A percentile compares a stretch with the other conserved stretches of the same genome.
Evolutionary conservation across 1,140 invertebrate genomes (phyloP).

Genomic region (Leptoteleia sp.): DNA sequence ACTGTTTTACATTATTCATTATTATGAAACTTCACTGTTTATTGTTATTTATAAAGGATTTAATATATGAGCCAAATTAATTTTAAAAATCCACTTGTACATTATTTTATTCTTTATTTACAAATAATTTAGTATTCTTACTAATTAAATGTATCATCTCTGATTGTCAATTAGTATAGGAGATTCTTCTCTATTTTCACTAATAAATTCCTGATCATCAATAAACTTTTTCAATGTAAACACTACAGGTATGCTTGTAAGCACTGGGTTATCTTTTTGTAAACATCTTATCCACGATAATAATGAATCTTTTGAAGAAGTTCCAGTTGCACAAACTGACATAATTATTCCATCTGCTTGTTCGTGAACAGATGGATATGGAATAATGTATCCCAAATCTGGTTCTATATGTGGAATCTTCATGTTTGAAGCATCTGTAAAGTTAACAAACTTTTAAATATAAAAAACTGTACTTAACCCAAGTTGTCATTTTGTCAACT

Average conservation of each 20-base stretch:
- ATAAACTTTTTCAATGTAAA: constrained; percentile 83
- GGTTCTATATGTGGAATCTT: constrained; percentile 82
- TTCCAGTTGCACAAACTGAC: constrained; percentile 92
- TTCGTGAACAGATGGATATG: constrained; percentile 89
- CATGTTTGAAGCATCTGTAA: constrained; percentile 86
- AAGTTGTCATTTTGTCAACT: no score
- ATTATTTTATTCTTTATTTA: no score
- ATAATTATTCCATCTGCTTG: constrained; percentile 96
- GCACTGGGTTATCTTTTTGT: constrained; percentile 88
- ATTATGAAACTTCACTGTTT: no score
- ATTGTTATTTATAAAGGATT: no score
- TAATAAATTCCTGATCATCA: no score
- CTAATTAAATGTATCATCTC: constrained; percentile 21
- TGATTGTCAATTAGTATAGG: constrained; percentile 23
- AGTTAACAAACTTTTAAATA: constrained; percentile 37
- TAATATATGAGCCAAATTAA: no score
- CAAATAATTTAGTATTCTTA: constrained; percentile 37
- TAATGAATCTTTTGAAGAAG: constrained; percentile 93
- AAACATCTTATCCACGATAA: constrained; percentile 95
- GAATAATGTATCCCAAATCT: constrained; percentile 75
- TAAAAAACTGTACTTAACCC: no score
- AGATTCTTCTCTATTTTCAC: no score
- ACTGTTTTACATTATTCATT: no score
- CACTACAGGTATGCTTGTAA: constrained; percentile 89
- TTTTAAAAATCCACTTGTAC: no score